A percentile compares a stretch with the other conserved stretches of the same genome.
phyloP scores from a whole-genome alignment of 2,113 vertebrate species.

The Marmota monax region DNA sequence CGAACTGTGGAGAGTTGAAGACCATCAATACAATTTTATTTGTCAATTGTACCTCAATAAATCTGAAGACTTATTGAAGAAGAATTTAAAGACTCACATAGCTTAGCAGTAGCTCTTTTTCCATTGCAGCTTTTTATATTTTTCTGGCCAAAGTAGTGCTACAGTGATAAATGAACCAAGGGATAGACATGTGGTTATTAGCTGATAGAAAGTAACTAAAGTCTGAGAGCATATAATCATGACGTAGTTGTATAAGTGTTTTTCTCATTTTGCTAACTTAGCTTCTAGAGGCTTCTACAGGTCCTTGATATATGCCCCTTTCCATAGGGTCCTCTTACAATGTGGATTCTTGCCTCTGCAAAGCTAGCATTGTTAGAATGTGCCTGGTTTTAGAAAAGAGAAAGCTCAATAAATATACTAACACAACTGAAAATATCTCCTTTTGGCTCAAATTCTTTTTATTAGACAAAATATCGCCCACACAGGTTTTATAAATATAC shows the following conservation, averaged over 20 bases:
- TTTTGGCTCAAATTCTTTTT: slow-evolving; percentile 64
- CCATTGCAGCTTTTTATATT: background rate
- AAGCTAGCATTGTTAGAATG: slow-evolving; percentile 44
- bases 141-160: slow-evolving; percentile 8
- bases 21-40: background rate
- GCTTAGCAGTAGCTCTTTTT: background rate
- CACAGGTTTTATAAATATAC: slow-evolving; percentile 67
- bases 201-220: slow-evolving; percentile 14
- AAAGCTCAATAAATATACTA: slow-evolving; percentile 69
- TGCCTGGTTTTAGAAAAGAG: slow-evolving; percentile 46
- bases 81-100: background rate
- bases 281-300: background rate
- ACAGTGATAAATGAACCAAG: slow-evolving; percentile 56
- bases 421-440: slow-evolving; percentile 54
- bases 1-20: background rate
- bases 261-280: slow-evolving; percentile 41
- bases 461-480: slow-evolving; percentile 64
- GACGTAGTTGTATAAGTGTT: background rate
- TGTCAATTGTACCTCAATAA: background rate
- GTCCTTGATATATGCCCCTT: background rate
- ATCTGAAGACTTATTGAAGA: background rate
- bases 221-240: background rate
- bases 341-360: background rate
- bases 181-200: background rate
- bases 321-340: background rate